Percentiles rank a stretch among this genome's conserved stretches.
Conservation (phyloP, 2,797 vertebrate genomes). For the Amblyopsis hoosieri region DNA sequence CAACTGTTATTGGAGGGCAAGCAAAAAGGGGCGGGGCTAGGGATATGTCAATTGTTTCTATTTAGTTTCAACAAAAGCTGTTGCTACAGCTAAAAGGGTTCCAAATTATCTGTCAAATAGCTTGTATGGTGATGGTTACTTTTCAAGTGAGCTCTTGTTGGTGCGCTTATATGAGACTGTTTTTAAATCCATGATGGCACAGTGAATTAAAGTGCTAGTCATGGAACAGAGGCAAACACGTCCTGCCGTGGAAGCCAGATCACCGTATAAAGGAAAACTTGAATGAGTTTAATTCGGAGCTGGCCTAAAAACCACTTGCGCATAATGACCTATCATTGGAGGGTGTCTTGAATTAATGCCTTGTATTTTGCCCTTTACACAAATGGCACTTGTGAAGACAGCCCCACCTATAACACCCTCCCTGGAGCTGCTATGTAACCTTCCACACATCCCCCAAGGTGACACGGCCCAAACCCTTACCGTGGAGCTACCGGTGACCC, state of each 20-base stretch:
- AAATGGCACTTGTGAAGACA: slow-evolving; percentile 50
- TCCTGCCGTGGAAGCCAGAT: slow-evolving; percentile 38
- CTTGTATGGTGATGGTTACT: neutral
- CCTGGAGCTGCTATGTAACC: slow-evolving; percentile 40
- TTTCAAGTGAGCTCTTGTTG: slow-evolving; percentile 60
- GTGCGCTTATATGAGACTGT: slow-evolving; percentile 66
- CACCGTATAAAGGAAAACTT: slow-evolving; percentile 35
- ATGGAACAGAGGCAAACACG: slow-evolving; percentile 54
- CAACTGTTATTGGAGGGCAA: too few species aligned
- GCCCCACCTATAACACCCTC: slow-evolving; percentile 48
- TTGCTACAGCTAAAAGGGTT: neutral
- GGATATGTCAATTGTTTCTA: too few species aligned
- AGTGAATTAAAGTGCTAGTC: slow-evolving; percentile 56
- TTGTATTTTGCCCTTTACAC: slow-evolving; percentile 63
- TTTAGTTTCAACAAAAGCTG: neutral
- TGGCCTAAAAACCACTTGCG: slow-evolving; percentile 51
- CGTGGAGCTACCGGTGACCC: slow-evolving; percentile 32
- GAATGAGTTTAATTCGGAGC: slow-evolving; percentile 49
- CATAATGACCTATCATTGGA: slow-evolving; percentile 59
- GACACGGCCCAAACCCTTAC: slow-evolving; percentile 18
- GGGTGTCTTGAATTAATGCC: slow-evolving; percentile 61
- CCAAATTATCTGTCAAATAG: neutral
- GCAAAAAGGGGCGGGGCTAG: too few species aligned
- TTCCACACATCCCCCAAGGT: slow-evolving; percentile 43
- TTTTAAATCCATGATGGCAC: slow-evolving; percentile 55